phyloP scores from a whole-genome alignment of 2,888 invertebrate genomes.

The Oscheius onirici region DNA sequence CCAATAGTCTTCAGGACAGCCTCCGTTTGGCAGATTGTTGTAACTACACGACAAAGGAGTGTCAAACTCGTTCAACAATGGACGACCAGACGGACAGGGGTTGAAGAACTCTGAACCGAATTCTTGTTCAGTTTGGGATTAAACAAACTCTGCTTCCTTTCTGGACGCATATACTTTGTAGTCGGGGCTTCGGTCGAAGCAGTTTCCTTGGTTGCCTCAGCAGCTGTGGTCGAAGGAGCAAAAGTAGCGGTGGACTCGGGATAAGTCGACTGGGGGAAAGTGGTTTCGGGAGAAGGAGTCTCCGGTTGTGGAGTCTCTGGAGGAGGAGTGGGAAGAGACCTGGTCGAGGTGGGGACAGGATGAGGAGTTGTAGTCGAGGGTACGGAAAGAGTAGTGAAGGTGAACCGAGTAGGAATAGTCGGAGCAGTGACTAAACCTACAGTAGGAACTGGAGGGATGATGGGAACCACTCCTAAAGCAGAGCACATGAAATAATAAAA shows the following conservation, averaged over 20 bases:
- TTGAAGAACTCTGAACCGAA: conserved; percentile 56
- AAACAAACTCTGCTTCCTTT: conserved; percentile 43
- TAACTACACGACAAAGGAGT: conserved; percentile 69
- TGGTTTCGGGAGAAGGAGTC: conserved; percentile 16
- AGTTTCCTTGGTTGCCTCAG: conserved; percentile 18
- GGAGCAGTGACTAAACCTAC: conserved; percentile 38
- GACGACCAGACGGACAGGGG: conserved; percentile 64
- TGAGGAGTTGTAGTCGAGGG: conserved; percentile 26
- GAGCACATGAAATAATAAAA: not conserved
- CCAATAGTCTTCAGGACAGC: conserved; percentile 64
- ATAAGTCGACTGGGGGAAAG: not conserved
- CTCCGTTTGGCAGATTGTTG: conserved; percentile 66
- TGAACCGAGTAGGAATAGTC: conserved; percentile 30
- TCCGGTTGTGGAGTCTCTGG: conserved; percentile 30
- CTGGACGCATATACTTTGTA: conserved; percentile 50
- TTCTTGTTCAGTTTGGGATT: not conserved
- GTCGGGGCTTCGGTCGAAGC: conserved; percentile 35
- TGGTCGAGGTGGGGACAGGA: conserved; percentile 22
- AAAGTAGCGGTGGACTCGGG: not conserved
- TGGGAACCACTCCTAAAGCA: conserved; percentile 15
- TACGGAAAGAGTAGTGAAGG: conserved; percentile 23
- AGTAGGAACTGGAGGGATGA: conserved; percentile 35
- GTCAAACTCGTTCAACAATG: conserved; percentile 64
- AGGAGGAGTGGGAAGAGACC: conserved; percentile 31
- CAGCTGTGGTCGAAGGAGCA: conserved; percentile 1